Evolutionary conservation across 1,140 invertebrate species (phyloP).

Genomic region (Melipona quadrifasciata): DNA sequence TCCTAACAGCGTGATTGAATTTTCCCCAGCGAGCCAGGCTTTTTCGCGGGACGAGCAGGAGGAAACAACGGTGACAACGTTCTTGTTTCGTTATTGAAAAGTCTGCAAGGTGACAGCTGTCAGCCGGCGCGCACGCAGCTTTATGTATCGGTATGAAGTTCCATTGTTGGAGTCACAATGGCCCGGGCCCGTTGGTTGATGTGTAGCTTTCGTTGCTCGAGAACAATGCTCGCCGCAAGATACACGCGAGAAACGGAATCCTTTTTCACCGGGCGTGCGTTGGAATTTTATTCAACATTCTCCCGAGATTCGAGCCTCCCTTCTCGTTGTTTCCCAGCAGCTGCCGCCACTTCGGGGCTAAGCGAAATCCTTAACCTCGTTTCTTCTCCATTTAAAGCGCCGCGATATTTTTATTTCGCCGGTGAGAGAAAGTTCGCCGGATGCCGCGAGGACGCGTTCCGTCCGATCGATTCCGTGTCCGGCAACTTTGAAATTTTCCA

Average conservation of each 20-base stretch:
- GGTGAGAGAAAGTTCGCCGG: not conserved
- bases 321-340: not conserved
- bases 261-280: not conserved
- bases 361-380: not conserved
- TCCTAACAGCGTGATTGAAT: not conserved
- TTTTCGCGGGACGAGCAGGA: not conserved
- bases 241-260: slow-evolving; percentile 21
- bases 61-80: not conserved
- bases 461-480: not conserved
- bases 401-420: not conserved
- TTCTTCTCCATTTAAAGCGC: not conserved
- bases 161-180: slow-evolving; percentile 45
- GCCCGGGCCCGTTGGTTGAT: slow-evolving; percentile 4
- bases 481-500: not conserved
- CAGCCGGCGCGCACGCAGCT: slow-evolving; percentile 21
- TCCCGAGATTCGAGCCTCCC: not conserved
- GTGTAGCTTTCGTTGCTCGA: slow-evolving; percentile 23
- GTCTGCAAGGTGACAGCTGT: slow-evolving; percentile 44
- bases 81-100: slow-evolving; percentile 39
- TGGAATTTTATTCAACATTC: not conserved
- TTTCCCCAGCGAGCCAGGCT: not conserved
- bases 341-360: too few species aligned
- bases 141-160: slow-evolving; percentile 36
- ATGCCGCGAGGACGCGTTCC: not conserved
- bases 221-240: slow-evolving; percentile 12